A percentile compares a stretch with the other conserved stretches of the same genome.
Evolutionary conservation across 1,140 invertebrate genomes (phyloP).

Genomic region (Cydia pomonella): DNA sequence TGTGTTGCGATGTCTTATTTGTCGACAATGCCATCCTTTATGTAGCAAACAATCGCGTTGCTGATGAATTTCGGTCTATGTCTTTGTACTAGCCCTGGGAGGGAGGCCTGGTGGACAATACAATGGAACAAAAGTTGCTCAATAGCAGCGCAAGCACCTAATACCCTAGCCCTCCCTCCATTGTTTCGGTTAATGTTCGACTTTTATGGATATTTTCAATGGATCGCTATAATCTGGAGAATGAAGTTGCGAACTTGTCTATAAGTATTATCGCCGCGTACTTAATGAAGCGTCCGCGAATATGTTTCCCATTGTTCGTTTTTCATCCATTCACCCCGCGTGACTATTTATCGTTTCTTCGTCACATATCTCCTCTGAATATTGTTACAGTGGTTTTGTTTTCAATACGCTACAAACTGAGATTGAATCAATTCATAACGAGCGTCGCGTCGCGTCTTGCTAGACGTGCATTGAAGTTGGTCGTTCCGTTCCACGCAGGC

Average conservation of each 20-base stretch:
- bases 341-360: constrained; percentile 9
- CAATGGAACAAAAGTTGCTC: constrained; percentile 79
- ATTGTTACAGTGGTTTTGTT: neutral
- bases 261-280: constrained; percentile 55
- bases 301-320: constrained; percentile 27
- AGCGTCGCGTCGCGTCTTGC: neutral
- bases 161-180: constrained; percentile 73
- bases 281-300: constrained; percentile 26
- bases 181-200: constrained; percentile 79
- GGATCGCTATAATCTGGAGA: constrained; percentile 75
- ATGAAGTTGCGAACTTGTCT: constrained; percentile 69
- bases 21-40: constrained; percentile 77
- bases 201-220: constrained; percentile 80
- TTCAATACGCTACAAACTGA: constrained; percentile 15
- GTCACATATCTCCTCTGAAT: neutral
- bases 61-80: constrained; percentile 80
- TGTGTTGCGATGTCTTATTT: constrained; percentile 78
- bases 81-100: constrained; percentile 64
- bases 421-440: constrained; percentile 26
- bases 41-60: constrained; percentile 78
- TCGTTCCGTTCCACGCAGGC: constrained; percentile 44
- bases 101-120: constrained; percentile 74
- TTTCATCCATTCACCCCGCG: constrained; percentile 23
- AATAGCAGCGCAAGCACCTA: constrained; percentile 75
- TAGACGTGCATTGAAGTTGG: constrained; percentile 41